Conservation (phyloP, 2,888 invertebrate genomes). For the Toxonevra muliebris region DNA sequence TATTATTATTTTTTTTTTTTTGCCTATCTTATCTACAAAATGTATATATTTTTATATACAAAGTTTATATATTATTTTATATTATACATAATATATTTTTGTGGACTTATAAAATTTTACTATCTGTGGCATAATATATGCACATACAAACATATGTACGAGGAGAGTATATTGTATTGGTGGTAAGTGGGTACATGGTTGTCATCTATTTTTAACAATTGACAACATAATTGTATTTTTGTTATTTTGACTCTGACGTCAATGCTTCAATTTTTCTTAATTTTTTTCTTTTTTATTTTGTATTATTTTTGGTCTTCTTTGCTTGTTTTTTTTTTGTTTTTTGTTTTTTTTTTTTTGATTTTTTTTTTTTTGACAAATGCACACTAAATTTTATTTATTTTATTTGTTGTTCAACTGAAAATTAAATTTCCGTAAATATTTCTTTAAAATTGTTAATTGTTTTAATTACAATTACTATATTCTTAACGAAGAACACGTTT, state of each 20-base stretch:
- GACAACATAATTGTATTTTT: not conserved
- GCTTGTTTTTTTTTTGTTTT: not conserved
- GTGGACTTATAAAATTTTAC: no score
- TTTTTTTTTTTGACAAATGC: no score
- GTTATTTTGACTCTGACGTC: conserved; percentile 13
- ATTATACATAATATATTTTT: not conserved
- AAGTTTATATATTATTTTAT: not conserved
- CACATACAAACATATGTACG: no score
- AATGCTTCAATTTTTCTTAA: not conserved
- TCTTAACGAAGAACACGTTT: no score
- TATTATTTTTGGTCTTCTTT: not conserved
- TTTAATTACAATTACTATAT: no score
- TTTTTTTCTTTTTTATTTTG: no score
- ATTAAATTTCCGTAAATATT: no score
- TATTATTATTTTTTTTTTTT: conserved; percentile 18
- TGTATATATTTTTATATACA: not conserved
- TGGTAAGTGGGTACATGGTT: not conserved
- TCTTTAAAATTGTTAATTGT: no score
- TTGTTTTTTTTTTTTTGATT: no score
- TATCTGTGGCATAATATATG: not conserved
- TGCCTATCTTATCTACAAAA: conserved; percentile 34
- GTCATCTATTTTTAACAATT: not conserved
- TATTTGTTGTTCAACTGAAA: no score
- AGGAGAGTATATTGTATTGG: not conserved
- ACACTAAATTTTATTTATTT: no score